phyloP scores from a whole-genome alignment of 1,140 invertebrate genomes.

The Micrasema longulum region DNA sequence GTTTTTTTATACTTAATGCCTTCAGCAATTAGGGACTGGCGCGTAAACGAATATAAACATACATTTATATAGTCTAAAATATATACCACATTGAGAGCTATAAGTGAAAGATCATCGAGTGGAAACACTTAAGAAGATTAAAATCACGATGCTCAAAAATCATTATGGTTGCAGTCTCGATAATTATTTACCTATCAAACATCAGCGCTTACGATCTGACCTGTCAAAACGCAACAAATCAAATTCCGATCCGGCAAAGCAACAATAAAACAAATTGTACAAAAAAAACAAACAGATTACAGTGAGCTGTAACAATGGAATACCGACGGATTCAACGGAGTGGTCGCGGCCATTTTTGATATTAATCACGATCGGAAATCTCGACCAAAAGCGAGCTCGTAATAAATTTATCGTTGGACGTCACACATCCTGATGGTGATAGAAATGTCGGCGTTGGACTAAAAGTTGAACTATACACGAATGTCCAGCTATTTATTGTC shows the following conservation, averaged over 20 bases:
- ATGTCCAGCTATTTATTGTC: background rate
- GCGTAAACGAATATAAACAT: too few species aligned
- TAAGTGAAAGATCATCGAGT: constrained; percentile 6
- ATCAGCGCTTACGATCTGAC: constrained; percentile 17
- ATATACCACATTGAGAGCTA: background rate
- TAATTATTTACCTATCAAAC: constrained; percentile 35
- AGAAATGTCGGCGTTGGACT: too few species aligned
- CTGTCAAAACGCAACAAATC: constrained; percentile 38
- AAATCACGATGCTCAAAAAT: constrained; percentile 2
- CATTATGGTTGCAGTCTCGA: constrained; percentile 16
- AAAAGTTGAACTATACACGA: constrained; percentile 13
- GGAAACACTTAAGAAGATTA: background rate
- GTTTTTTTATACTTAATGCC: too few species aligned
- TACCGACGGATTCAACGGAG: constrained; percentile 27
- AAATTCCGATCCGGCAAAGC: constrained; percentile 16
- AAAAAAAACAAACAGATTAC: constrained; percentile 34
- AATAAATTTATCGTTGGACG: constrained; percentile 44
- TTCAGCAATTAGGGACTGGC: too few species aligned
- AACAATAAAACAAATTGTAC: constrained; percentile 33
- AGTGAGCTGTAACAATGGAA: constrained; percentile 36
- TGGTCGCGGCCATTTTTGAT: constrained; percentile 24
- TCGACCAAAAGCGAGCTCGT: constrained; percentile 38
- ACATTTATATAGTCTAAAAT: too few species aligned
- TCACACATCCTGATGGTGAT: constrained; percentile 43
- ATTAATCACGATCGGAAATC: constrained; percentile 47